phyloP scores from a whole-genome alignment of 2,113 vertebrate genomes.

The Chaetodon trifascialis region DNA sequence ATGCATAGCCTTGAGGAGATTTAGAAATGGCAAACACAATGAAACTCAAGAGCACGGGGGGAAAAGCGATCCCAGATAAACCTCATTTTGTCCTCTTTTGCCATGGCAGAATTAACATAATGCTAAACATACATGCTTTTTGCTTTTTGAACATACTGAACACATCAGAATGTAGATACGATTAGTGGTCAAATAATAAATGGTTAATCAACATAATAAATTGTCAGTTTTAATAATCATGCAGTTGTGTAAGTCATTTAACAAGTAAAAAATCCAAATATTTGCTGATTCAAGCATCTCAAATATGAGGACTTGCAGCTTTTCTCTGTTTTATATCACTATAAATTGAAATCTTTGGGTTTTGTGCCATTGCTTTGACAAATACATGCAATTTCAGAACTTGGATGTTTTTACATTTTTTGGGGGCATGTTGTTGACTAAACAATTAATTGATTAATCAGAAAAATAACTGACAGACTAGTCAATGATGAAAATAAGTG shows the following conservation, averaged over 20 bases:
- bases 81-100: slow-evolving; percentile 22
- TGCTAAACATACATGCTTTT: neutral
- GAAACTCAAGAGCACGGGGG: slow-evolving; percentile 74
- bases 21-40: slow-evolving; percentile 79
- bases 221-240: neutral
- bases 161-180: neutral
- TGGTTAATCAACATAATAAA: neutral
- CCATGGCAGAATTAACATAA: slow-evolving; percentile 13
- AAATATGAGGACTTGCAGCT: neutral
- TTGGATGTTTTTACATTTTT: neutral
- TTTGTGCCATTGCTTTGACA: neutral
- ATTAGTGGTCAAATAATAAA: neutral
- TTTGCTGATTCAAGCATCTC: neutral
- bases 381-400: neutral
- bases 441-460: neutral
- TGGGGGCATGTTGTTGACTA: neutral
- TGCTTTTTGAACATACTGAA: slow-evolving; percentile 1
- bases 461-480: neutral
- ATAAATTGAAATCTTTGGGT: neutral
- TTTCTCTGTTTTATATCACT: neutral
- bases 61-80: slow-evolving; percentile 29
- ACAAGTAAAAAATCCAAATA: neutral
- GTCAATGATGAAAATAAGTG: neutral
- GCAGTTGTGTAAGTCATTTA: neutral
- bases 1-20: slow-evolving; percentile 77